Evolutionary conservation across 2,797 vertebrate genomes (phyloP).

Genomic region (Spheniscus humboldti): DNA sequence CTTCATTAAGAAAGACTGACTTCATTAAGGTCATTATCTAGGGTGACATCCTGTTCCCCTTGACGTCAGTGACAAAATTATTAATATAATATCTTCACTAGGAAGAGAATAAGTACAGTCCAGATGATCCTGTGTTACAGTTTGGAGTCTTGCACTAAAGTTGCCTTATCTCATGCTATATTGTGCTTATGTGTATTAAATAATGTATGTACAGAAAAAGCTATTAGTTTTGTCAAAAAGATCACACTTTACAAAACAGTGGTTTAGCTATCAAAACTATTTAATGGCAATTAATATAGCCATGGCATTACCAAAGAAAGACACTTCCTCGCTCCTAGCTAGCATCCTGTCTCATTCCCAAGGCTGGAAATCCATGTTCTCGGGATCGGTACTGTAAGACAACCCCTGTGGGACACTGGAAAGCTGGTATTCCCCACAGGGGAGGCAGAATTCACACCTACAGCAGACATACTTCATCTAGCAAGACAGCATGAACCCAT

Average conservation of each 20-base stretch:
- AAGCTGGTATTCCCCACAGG: not conserved
- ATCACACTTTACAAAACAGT: not conserved
- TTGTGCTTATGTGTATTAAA: not conserved
- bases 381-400: not conserved
- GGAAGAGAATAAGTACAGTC: not conserved
- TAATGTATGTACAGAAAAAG: not conserved
- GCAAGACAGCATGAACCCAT: rapidly evolving
- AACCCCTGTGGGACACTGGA: not conserved
- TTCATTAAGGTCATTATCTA: constrained; percentile 4
- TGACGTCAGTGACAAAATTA: constrained; percentile 7
- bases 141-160: not conserved
- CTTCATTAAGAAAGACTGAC: constrained; percentile 37
- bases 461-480: not conserved
- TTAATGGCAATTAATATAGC: not conserved
- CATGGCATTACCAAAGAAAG: not conserved
- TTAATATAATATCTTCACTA: not conserved
- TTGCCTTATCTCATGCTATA: not conserved
- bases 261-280: not conserved
- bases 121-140: not conserved
- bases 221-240: not conserved
- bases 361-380: not conserved
- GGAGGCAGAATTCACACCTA: not conserved
- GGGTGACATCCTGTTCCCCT: constrained; percentile 31
- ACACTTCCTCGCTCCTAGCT: not conserved
- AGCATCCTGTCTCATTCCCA: not conserved